Conservation (phyloP, 1,140 invertebrate species). For the Heliconius congener region DNA sequence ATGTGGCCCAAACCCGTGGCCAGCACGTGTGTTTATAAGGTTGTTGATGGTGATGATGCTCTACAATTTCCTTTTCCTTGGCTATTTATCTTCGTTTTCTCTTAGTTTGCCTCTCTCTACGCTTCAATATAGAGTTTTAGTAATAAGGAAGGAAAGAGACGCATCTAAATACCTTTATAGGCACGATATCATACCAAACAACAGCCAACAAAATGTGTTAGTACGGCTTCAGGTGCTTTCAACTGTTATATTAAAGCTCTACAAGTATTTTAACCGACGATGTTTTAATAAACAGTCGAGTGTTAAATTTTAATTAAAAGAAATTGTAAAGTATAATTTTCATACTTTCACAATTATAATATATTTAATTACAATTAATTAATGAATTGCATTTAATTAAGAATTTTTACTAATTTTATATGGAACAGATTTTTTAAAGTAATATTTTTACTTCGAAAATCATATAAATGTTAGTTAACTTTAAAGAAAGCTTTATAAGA, state of each 20-base stretch:
- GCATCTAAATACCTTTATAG: neutral
- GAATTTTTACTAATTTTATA: neutral
- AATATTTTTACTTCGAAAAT: neutral
- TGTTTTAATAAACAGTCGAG: neutral
- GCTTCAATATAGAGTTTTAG: neutral
- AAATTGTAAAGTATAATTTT: constrained; percentile 8
- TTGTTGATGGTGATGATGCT: neutral
- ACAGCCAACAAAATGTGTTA: neutral
- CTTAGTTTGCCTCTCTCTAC: neutral
- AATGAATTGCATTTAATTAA: neutral
- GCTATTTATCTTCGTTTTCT: neutral
- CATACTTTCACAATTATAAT: neutral
- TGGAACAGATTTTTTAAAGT: neutral
- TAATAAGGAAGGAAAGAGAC: neutral
- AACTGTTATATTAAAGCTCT: constrained; percentile 5
- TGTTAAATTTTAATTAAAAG: neutral
- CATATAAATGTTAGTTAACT: neutral
- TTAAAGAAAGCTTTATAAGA: neutral
- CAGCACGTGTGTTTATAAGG: constrained; percentile 15
- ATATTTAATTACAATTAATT: neutral
- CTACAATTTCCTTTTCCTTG: neutral
- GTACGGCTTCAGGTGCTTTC: neutral
- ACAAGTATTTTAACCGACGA: neutral
- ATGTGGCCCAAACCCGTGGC: constrained; percentile 20
- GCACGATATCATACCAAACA: neutral